Evolutionary conservation across 2,797 vertebrate species (phyloP), one percentile per base, ranked within the genome.

Genomic region (Periophthalmus magnuspinnatus): DNA sequence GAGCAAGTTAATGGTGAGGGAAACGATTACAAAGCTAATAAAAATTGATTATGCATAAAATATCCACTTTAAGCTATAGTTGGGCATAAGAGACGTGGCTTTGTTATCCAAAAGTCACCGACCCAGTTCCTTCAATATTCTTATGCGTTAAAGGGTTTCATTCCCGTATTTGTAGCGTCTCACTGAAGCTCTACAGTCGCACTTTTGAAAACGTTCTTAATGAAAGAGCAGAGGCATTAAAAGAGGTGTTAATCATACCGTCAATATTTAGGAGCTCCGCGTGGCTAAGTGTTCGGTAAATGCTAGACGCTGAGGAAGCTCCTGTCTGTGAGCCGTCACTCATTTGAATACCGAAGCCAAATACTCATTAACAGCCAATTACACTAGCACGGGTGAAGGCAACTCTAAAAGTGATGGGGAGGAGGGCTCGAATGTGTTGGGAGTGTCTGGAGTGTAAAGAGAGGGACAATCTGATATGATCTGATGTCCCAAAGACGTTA

Each of bases 291-390:
- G 55, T 67, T 70, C 28, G 3, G 55, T 61, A 68, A 91, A 77
- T 76, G 82, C 82, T 10, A 54, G 48, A 71, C 68, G 1, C 55
- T 69, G 76, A 83, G 79, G 78, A 86, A 78, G 34, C 60, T 60
- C 59, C 78, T 69, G 80, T 86, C 82, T 81, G 73, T 38, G 76
- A 72, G 82, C 81, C 79, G 74, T 72, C 54, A 54, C 84, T 77
- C 76, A 91, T 94, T 91, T 91, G 78, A 92, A 93, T 92, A 93
- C 93, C 87, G 93, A 92, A 93, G 87, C 81, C 90, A 93, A 92
- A 88, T 75, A 66, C 84, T 90, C 90, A 94, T 93, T 93, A 93
- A 91, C 90, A 87, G 86, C 85, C 89, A 92, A 92, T 94, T 93
- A 92, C 72, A 74, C 72, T 33, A 0, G 54, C 65, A 69, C 81